These are phyloP conservation scores for Emydocephalus ijimae DNA, from an alignment of 2,113 vertebrate species.

Conservation along the genomic window DNA sequence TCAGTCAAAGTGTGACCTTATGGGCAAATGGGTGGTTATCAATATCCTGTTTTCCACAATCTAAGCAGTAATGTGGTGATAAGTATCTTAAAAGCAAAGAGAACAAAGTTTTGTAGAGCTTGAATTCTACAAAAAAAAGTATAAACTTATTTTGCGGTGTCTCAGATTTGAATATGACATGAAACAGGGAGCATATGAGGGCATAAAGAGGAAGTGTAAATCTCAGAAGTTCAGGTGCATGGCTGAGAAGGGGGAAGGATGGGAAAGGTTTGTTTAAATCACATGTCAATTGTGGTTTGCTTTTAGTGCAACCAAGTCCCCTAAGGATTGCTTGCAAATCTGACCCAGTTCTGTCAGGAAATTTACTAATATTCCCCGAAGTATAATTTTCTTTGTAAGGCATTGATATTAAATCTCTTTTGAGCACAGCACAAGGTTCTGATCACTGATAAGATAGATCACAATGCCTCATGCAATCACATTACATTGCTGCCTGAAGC, in stretches of 20 bases:
- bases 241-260: not conserved
- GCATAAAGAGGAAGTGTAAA: conserved; percentile 19
- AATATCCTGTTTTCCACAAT: not conserved
- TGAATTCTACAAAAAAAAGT: not conserved
- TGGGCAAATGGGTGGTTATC: not conserved
- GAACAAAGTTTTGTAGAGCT: not conserved
- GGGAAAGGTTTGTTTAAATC: not conserved
- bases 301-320: not conserved
- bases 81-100: not conserved
- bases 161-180: conserved; percentile 12
- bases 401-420: not conserved
- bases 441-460: not conserved
- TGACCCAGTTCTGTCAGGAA: not conserved
- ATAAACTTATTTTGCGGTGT: not conserved
- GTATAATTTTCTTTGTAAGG: not conserved
- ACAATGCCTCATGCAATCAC: not conserved
- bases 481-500: not conserved
- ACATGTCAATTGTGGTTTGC: not conserved
- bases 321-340: not conserved
- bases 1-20: not conserved
- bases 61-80: not conserved
- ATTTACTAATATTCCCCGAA: not conserved
- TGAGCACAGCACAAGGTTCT: not conserved
- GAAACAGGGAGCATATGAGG: not conserved
- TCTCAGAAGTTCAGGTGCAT: conserved; percentile 17